These are phyloP conservation scores for Ascaphus truei DNA, from an alignment of 2,113 vertebrate genomes.

Conservation along the genomic window DNA sequence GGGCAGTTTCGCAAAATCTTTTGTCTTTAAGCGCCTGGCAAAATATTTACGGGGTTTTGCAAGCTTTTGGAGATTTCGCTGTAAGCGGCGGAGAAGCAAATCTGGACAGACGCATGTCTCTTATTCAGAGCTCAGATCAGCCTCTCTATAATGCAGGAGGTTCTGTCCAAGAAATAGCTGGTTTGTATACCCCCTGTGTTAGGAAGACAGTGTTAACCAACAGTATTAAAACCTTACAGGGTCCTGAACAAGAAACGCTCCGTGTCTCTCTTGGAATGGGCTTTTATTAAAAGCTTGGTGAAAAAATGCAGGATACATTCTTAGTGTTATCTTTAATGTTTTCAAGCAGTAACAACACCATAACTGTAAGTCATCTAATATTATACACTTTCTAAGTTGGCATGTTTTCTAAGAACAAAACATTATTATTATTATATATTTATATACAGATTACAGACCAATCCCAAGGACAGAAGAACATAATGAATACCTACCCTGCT, in stretches of 20 bases:
- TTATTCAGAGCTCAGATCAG: too few species aligned
- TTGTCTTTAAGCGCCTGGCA: too few species aligned
- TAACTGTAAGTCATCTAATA: constrained; percentile 61
- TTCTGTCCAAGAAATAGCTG: too few species aligned
- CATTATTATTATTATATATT: constrained; percentile 65
- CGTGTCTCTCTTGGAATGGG: constrained; percentile 62
- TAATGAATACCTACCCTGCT: constrained; percentile 23
- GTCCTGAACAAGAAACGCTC: not conserved
- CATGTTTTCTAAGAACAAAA: constrained; percentile 67
- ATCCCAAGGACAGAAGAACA: constrained; percentile 66
- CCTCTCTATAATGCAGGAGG: too few species aligned
- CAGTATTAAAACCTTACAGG: too few species aligned
- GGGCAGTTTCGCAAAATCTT: too few species aligned
- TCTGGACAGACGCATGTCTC: too few species aligned
- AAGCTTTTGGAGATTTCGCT: too few species aligned
- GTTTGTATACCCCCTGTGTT: too few species aligned
- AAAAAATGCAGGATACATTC: constrained; percentile 74
- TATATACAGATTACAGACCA: constrained; percentile 55
- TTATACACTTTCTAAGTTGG: constrained; percentile 63
- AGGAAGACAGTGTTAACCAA: too few species aligned
- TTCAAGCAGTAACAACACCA: constrained; percentile 61
- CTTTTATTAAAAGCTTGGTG: constrained; percentile 74
- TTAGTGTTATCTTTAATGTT: constrained; percentile 62
- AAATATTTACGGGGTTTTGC: too few species aligned
- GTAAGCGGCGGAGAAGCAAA: too few species aligned